Base-by-base conservation (phyloP, 2,113 vertebrate genomes). In the Tapirus terrestris region DNA sequence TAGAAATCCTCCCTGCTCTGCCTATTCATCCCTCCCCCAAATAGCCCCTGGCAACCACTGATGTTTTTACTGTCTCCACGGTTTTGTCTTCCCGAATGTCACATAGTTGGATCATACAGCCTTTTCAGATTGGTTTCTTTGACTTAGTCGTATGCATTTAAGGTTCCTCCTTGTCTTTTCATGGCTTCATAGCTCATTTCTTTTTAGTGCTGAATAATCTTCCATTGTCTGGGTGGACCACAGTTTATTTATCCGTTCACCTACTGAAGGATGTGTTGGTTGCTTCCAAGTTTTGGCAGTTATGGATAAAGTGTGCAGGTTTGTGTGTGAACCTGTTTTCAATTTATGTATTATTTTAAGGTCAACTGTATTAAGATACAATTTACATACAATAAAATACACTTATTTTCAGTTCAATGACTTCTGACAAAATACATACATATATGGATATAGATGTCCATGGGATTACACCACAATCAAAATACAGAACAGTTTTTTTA, bases 1-100 rank as follows among this genome's bases (percentile, higher is more conserved):
- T 1, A 4, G 45, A 31, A 4, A 17, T 27, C 27, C 60, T 63
- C 39, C 20, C 39, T 7, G 60, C 10, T 1, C 60, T 5, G 0
- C 17, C n/a, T 4, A 16, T 10, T 29, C 25, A 1, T 11, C 31
- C 14, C 65, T 33, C 65, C 7, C 14, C n/a, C 25, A 29, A 5
- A 1, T 39, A 39, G 39, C 6, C 81, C 39, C 81, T 14, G 39
- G 39, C 18, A 31, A 18, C 60, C 20, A 8, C 29, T 65, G 10
- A 1, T 12, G 58, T 81, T 16, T 18, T 12, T 25, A 33, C 11
- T 13, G 29, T 83, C 17, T 33, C 39, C 1, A 1, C 45, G 14
- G 58, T 21, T 83, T 63, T 11, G 6, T 33, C 33, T 45, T 45
- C 18, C 27, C 33, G 60, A 4, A 23, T 6, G 29, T 83, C 60